Conservation (phyloP, 37 sponge, comb jelly and placozoan genomes). For the Theonella swinhoei region DNA sequence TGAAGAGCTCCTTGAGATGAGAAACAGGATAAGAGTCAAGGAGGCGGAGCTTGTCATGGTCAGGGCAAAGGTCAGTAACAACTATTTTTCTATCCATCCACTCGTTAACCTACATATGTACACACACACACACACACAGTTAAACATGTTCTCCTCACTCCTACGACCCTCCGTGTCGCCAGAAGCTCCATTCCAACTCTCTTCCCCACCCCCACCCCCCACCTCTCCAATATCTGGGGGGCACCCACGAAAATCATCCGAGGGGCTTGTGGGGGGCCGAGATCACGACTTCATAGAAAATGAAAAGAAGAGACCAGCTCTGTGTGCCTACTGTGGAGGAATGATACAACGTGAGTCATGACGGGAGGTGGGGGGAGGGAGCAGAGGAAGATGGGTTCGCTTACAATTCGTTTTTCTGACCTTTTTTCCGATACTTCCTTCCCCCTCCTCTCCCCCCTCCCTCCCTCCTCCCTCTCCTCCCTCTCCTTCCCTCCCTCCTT, state of each 20-base stretch:
- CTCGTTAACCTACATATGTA: neutral
- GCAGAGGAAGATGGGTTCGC: neutral
- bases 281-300: constrained; percentile 62
- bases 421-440: too few species aligned
- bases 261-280: constrained; percentile 39
- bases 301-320: constrained; percentile 47
- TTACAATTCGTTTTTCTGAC: too few species aligned
- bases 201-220: neutral
- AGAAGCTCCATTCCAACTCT: neutral
- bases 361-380: neutral
- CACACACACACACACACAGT: too few species aligned
- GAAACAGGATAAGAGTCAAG: constrained; percentile 49
- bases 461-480: neutral
- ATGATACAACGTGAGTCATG: constrained; percentile 50
- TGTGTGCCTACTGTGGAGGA: constrained; percentile 68
- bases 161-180: neutral
- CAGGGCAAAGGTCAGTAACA: constrained; percentile 48
- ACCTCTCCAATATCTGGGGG: neutral
- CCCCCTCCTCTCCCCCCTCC: neutral
- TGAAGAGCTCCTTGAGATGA: constrained; percentile 61
- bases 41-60: constrained; percentile 43
- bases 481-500: neutral
- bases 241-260: constrained; percentile 34
- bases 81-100: neutral
- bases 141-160: constrained; percentile 26